These are phyloP conservation scores for Acanthococcus lagerstroemiae DNA, from an alignment of 2,888 invertebrate genomes.

Conservation along the genomic window DNA sequence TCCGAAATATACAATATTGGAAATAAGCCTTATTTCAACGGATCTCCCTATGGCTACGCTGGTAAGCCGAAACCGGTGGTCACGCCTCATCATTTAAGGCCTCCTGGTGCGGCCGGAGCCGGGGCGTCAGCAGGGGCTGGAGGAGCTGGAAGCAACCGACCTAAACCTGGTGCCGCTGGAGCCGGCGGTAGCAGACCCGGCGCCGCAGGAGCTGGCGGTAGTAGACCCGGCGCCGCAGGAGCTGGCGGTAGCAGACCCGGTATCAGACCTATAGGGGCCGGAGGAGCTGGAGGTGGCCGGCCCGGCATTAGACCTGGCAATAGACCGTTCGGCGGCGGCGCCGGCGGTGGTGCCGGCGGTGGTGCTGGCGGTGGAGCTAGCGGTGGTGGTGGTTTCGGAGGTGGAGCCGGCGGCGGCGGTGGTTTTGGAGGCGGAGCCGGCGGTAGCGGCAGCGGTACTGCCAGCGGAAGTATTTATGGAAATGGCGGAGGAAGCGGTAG, in stretches of 20 bases:
- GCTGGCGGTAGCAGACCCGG: not conserved
- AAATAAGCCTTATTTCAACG: conserved; percentile 24
- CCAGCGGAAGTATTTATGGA: conserved; percentile 10
- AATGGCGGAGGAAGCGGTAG: not conserved
- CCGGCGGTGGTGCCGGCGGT: not conserved
- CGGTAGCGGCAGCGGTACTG: conserved; percentile 21
- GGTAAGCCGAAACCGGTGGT: conserved; percentile 16
- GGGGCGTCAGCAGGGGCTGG: conserved; percentile 38
- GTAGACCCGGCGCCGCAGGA: conserved; percentile 7
- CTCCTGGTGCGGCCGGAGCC: conserved; percentile 12
- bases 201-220: conserved; percentile 9
- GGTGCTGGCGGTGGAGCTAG: conserved; percentile 18
- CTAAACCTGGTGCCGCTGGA: conserved; percentile 25
- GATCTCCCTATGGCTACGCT: conserved; percentile 16
- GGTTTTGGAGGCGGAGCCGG: conserved; percentile 8
- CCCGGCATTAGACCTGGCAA: not conserved
- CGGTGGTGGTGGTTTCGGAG: conserved; percentile 7
- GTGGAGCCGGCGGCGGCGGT: conserved; percentile 17
- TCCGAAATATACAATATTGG: conserved; percentile 18
- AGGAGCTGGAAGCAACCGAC: conserved; percentile 34
- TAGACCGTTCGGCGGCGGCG: not conserved
- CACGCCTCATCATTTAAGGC: conserved; percentile 11
- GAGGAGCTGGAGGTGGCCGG: conserved; percentile 4
- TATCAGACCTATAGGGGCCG: conserved; percentile 1
- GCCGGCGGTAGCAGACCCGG: conserved; percentile 17